Percentiles rank a stretch among this genome's conserved stretches.
Evolutionary conservation across 2,888 invertebrate species (phyloP).

Genomic region (Phaedon cochleariae): DNA sequence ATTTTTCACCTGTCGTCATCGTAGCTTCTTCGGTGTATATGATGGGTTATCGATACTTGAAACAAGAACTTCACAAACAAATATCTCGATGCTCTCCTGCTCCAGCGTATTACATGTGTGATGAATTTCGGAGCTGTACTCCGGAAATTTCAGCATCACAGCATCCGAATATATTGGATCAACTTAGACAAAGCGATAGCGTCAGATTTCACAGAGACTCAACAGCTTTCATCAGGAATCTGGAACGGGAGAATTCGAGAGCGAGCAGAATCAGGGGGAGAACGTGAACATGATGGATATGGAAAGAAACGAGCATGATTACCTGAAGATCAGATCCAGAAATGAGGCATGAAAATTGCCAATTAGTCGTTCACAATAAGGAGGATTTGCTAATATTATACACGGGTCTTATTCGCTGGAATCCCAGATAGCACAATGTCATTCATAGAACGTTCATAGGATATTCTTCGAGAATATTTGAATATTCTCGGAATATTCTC

Average conservation of each 20-base stretch:
- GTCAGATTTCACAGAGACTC: constrained; percentile 48
- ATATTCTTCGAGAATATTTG: no score
- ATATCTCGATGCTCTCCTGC: no score
- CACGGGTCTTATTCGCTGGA: not conserved
- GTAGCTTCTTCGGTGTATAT: no score
- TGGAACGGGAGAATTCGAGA: not conserved
- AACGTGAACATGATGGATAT: not conserved
- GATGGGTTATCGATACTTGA: no score
- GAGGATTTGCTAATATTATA: not conserved
- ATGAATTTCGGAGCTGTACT: not conserved
- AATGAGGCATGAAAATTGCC: not conserved
- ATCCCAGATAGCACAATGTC: no score
- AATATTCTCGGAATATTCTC: no score
- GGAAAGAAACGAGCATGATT: not conserved
- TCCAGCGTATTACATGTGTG: not conserved
- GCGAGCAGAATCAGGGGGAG: not conserved
- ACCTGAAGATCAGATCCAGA: not conserved
- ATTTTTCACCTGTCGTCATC: no score
- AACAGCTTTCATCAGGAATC: constrained; percentile 5
- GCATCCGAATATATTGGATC: constrained; percentile 28
- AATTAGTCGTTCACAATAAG: not conserved
- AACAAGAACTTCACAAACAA: no score
- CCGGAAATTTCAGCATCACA: no score
- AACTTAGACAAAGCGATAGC: constrained; percentile 23
- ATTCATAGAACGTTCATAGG: no score